Conservation (phyloP, 2,888 invertebrate species). For the Drosophila pseudotakahashii region DNA sequence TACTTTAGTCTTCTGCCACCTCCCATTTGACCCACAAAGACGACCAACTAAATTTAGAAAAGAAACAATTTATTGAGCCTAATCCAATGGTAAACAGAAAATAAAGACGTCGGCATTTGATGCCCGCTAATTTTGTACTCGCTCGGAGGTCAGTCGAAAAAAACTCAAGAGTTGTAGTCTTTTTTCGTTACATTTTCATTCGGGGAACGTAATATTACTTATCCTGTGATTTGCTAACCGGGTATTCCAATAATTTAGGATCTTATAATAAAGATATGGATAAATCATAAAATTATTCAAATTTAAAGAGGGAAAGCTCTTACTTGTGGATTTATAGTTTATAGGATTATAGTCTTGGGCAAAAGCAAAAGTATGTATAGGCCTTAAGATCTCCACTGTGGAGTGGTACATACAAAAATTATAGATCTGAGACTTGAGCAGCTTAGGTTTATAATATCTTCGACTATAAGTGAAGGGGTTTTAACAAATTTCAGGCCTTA, state of each 20-base stretch:
- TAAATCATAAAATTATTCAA: not conserved
- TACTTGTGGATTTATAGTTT: too few species aligned
- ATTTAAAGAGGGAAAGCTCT: too few species aligned
- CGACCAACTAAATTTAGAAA: slow-evolving; percentile 33
- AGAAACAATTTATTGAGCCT: slow-evolving; percentile 41
- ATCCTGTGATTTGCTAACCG: not conserved
- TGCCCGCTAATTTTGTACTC: slow-evolving; percentile 64
- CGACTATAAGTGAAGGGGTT: too few species aligned
- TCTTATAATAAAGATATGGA: not conserved
- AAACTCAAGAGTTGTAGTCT: slow-evolving; percentile 21
- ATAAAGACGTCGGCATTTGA: slow-evolving; percentile 49
- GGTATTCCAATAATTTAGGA: not conserved
- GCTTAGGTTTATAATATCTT: not conserved
- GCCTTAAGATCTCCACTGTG: not conserved
- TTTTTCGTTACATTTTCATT: slow-evolving; percentile 6
- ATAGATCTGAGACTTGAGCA: not conserved
- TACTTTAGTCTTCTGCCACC: slow-evolving; percentile 6
- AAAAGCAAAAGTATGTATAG: not conserved
- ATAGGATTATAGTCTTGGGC: too few species aligned
- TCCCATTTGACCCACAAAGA: slow-evolving; percentile 38
- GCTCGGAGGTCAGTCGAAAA: slow-evolving; percentile 55
- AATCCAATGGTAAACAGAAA: slow-evolving; percentile 43
- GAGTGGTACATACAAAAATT: not conserved
- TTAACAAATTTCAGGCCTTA: too few species aligned
- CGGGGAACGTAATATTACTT: not conserved